Evolutionary conservation across 2,113 vertebrate genomes (phyloP).

Genomic region (Chauna torquata): DNA sequence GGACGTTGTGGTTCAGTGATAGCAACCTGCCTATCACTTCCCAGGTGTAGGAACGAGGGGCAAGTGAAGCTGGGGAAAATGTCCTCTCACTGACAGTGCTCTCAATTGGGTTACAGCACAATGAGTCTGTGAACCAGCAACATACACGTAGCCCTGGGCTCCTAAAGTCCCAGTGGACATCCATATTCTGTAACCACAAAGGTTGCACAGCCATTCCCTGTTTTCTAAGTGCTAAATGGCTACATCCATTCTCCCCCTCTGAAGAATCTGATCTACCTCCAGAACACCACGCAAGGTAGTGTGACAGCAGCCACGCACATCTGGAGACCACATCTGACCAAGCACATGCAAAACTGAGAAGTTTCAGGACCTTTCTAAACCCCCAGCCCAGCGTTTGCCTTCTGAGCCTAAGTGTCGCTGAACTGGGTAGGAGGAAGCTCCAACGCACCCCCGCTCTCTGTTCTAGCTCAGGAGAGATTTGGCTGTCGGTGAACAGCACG

Average conservation of each 20-base stretch:
- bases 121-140: background rate
- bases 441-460: background rate
- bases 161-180: background rate
- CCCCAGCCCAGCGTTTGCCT: background rate
- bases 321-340: rapidly evolving
- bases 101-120: rapidly evolving
- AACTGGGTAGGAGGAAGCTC: background rate
- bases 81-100: background rate
- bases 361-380: background rate
- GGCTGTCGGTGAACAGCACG: background rate
- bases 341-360: background rate
- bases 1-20: background rate
- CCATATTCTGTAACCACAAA: background rate
- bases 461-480: background rate
- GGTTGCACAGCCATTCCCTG: background rate
- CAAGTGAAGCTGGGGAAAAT: background rate
- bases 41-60: background rate
- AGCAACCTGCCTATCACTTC: background rate
- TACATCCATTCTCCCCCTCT: background rate
- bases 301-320: background rate
- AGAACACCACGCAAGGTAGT: background rate
- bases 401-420: background rate
- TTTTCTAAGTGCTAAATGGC: background rate
- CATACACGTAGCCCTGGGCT: rapidly evolving
- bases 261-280: background rate